These are phyloP conservation scores for Smittia sp. DNA, from an alignment of 2,888 invertebrate species.

Conservation along the genomic window DNA sequence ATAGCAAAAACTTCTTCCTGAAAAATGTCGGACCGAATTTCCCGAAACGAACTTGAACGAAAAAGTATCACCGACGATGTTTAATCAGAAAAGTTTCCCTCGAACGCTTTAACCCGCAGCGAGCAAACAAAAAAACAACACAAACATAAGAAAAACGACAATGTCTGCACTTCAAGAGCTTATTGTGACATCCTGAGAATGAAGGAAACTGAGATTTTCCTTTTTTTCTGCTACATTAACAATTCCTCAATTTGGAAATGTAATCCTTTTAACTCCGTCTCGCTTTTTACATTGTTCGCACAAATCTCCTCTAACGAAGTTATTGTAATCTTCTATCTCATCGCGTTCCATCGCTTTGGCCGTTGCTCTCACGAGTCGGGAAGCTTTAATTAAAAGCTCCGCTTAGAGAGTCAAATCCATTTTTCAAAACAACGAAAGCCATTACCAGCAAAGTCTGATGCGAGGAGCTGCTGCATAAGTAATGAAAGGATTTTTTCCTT, in stretches of 20 bases:
- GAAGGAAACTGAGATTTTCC: not conserved
- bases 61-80: not conserved
- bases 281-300: not conserved
- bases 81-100: not conserved
- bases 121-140: not conserved
- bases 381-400: not conserved
- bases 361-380: not conserved
- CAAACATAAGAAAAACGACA: not conserved
- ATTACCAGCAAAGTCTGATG: not conserved
- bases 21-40: no score
- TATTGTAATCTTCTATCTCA: no score
- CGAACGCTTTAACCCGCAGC: not conserved
- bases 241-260: slow-evolving; percentile 12
- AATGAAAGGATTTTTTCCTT: not conserved
- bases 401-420: not conserved
- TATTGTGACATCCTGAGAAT: not conserved
- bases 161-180: not conserved
- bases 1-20: no score
- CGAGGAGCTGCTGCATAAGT: not conserved
- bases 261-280: not conserved
- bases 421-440: not conserved
- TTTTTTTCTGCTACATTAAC: slow-evolving; percentile 2
- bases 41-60: not conserved
- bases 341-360: no score
- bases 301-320: no score